Conservation (phyloP, 2,888 invertebrate species). For the Geotrupes spiniger region DNA sequence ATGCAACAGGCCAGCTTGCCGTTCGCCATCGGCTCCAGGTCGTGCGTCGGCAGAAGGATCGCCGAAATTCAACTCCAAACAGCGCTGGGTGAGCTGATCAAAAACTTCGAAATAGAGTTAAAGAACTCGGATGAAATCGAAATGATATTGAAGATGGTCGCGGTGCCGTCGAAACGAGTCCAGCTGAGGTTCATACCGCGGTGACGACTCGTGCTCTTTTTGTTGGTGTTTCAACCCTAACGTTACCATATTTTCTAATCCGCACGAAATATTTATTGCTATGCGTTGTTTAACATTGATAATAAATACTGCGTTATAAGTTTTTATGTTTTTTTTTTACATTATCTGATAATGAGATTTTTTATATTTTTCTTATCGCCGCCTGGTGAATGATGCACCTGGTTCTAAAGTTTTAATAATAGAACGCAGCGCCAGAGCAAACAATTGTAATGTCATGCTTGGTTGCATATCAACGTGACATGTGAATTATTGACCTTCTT, state of each 20-base stretch:
- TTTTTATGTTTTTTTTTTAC: neutral
- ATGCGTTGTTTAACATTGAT: neutral
- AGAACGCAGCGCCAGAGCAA: too few species aligned
- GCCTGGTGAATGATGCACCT: too few species aligned
- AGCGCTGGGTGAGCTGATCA: constrained; percentile 59
- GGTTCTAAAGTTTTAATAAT: too few species aligned
- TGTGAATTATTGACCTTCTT: too few species aligned
- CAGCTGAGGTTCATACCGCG: constrained; percentile 42
- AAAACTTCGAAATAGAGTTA: constrained; percentile 54
- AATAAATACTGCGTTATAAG: neutral
- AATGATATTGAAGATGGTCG: constrained; percentile 59
- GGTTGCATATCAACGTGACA: too few species aligned
- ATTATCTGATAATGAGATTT: neutral
- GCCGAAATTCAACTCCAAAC: constrained; percentile 74
- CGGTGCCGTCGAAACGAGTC: constrained; percentile 57
- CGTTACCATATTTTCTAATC: constrained; percentile 1
- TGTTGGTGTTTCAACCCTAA: neutral
- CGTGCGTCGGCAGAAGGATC: constrained; percentile 79
- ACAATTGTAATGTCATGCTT: too few species aligned
- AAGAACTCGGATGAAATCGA: constrained; percentile 54
- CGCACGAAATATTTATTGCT: neutral
- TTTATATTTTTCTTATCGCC: neutral
- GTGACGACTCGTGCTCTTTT: neutral
- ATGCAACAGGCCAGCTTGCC: constrained; percentile 70
- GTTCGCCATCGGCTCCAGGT: constrained; percentile 78